Evolutionary conservation across 2,797 vertebrate genomes (phyloP).

Genomic region (Loriculus beryllinus): DNA sequence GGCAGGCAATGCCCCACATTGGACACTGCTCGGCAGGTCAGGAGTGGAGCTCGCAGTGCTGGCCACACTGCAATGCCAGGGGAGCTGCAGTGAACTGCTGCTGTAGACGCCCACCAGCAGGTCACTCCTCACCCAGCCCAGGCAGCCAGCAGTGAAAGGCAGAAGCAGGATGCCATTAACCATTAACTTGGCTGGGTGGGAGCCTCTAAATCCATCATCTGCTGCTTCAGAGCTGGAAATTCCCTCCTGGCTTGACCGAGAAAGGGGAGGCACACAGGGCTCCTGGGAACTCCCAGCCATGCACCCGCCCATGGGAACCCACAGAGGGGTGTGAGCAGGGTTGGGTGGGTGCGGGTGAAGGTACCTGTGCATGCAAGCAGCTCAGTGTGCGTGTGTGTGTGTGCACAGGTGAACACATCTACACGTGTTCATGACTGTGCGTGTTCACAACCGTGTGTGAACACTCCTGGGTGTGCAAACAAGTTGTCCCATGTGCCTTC

Average conservation of each 20-base stretch:
- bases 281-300: fast-evolving
- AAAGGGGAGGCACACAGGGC: not conserved
- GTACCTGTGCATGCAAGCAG: not conserved
- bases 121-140: fast-evolving
- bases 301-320: fast-evolving
- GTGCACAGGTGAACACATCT: not conserved
- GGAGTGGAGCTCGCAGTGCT: not conserved
- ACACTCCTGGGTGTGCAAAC: not conserved
- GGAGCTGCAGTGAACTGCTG: not conserved
- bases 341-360: not conserved
- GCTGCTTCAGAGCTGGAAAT: constrained; percentile 1
- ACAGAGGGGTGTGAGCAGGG: not conserved
- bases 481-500: fast-evolving
- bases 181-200: not conserved
- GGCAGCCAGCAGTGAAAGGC: not conserved
- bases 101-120: not conserved
- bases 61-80: not conserved
- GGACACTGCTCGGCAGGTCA: not conserved
- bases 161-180: not conserved
- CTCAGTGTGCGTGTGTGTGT: not conserved
- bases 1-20: fast-evolving
- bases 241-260: not conserved
- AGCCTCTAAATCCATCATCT: not conserved
- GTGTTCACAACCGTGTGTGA: fast-evolving
- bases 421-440: fast-evolving